These are phyloP conservation scores for Melanocharis versteri DNA, from an alignment of 2,113 vertebrate genomes.

Conservation along the genomic window DNA sequence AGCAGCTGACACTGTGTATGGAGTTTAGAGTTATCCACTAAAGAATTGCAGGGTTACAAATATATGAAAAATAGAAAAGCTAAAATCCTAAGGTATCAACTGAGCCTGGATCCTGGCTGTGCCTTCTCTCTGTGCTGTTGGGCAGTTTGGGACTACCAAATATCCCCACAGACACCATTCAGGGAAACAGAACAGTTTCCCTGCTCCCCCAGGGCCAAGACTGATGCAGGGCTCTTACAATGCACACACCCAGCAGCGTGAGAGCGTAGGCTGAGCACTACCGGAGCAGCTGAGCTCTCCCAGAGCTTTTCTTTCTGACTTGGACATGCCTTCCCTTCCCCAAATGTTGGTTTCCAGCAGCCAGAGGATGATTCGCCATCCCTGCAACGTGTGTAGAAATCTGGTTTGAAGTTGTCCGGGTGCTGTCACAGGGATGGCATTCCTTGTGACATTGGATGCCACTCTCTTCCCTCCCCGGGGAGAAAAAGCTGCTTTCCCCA, in stretches of 20 bases:
- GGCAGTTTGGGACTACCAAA: not conserved
- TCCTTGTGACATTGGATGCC: not conserved
- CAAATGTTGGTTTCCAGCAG: not conserved
- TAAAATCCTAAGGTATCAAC: no score
- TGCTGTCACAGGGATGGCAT: not conserved
- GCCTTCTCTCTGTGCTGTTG: not conserved
- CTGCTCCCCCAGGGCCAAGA: not conserved
- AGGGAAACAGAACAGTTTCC: no score
- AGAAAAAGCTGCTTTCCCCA: not conserved
- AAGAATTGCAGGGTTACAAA: no score
- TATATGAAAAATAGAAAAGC: no score
- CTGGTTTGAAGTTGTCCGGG: not conserved
- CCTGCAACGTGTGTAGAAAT: not conserved
- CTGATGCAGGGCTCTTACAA: not conserved
- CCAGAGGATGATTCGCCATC: not conserved
- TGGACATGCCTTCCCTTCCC: not conserved
- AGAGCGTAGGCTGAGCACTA: not conserved
- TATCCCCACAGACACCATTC: not conserved
- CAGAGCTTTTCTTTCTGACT: not conserved
- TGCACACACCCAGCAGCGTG: fast-evolving
- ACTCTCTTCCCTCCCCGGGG: not conserved
- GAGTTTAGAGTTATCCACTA: no score
- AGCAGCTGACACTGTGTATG: no score
- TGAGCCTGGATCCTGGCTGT: no score
- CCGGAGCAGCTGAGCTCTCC: not conserved